phyloP scores from a whole-genome alignment of 2,113 vertebrate genomes.

The Talpa occidentalis region DNA sequence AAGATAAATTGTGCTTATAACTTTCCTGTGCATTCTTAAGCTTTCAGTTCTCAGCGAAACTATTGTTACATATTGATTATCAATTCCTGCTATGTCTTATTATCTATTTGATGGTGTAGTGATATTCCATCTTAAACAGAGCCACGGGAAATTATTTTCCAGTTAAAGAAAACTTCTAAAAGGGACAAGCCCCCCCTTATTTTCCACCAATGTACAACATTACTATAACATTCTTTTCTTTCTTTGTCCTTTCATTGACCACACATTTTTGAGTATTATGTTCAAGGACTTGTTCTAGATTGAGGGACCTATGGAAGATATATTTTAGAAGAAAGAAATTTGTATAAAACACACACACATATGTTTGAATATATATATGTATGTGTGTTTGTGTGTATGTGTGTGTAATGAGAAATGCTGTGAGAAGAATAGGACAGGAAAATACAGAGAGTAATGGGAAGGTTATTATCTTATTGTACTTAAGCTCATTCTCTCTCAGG shows the following conservation, averaged over 20 bases:
- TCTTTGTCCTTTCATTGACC: neutral
- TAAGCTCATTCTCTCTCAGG: neutral
- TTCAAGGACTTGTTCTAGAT: neutral
- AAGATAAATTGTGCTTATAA: neutral
- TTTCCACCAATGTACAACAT: neutral
- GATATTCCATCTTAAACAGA: neutral
- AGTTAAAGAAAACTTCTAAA: neutral
- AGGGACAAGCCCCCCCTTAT: neutral
- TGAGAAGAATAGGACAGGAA: neutral
- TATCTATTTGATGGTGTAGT: neutral
- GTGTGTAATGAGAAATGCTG: neutral
- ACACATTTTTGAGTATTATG: neutral
- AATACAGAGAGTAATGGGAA: neutral
- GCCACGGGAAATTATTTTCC: neutral
- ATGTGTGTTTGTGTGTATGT: rapidly evolving
- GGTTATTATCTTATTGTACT: neutral
- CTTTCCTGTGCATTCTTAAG: neutral
- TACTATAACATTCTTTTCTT: neutral
- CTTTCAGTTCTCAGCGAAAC: neutral
- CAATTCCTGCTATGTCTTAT: neutral
- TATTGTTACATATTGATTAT: neutral
- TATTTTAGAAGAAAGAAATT: neutral
- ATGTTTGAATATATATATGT: rapidly evolving
- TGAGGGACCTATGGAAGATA: neutral
- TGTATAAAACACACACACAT: neutral